phyloP scores from a whole-genome alignment of 2,113 vertebrate genomes.

The Sardina pilchardus region DNA sequence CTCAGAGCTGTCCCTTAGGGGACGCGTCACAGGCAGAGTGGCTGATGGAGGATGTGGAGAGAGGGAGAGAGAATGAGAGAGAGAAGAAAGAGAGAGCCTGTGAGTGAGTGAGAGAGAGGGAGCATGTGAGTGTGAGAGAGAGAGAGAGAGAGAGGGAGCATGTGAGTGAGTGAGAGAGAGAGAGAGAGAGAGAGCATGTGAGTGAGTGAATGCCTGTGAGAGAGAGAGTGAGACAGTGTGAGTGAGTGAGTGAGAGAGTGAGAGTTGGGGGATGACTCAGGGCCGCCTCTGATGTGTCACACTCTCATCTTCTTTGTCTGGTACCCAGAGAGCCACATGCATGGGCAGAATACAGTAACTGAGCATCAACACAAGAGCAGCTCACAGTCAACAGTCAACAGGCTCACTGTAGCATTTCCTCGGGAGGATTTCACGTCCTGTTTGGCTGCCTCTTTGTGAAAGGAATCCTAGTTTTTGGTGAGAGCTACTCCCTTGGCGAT shows the following conservation, averaged over 20 bases:
- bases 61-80: not conserved
- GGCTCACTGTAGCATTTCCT: not conserved
- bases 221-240: no score
- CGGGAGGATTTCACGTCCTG: not conserved
- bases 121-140: no score
- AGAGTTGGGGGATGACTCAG: not conserved
- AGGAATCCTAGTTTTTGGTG: not conserved
- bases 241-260: not conserved
- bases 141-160: no score
- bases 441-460: not conserved
- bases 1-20: not conserved
- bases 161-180: not conserved
- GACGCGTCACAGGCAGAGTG: not conserved
- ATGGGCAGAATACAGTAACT: not conserved
- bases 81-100: not conserved
- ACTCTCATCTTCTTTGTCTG: not conserved
- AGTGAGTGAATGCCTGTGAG: no score
- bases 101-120: no score
- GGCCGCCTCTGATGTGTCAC: not conserved
- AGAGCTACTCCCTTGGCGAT: not conserved
- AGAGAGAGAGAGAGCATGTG: no score
- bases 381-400: no score
- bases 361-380: not conserved
- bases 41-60: not conserved
- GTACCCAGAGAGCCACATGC: not conserved